These are phyloP conservation scores for Campoplex capitator DNA, from an alignment of 2,888 invertebrate genomes.

Conservation along the genomic window DNA sequence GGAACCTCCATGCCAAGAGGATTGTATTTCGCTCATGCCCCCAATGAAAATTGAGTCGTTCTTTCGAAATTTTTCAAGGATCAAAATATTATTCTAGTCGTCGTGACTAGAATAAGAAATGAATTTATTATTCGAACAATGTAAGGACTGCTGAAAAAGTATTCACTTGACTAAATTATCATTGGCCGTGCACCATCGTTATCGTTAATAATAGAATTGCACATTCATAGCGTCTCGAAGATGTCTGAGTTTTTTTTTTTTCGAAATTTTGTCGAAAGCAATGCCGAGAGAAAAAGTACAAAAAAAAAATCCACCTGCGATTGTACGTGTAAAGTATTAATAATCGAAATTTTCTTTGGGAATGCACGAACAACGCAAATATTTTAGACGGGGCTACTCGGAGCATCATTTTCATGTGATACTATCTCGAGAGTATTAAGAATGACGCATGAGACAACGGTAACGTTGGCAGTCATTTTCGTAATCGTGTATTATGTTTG, in stretches of 20 bases:
- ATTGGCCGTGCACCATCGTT: background rate
- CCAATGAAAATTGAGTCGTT: background rate
- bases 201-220: background rate
- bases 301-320: background rate
- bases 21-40: background rate
- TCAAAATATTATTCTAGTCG: background rate
- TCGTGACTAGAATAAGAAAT: background rate
- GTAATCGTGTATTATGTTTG: slow-evolving; percentile 49
- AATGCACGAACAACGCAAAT: background rate
- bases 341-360: background rate
- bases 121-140: background rate
- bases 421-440: slow-evolving; percentile 37
- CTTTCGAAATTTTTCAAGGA: background rate
- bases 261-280: background rate
- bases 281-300: no score
- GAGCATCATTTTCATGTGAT: slow-evolving; percentile 17
- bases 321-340: background rate
- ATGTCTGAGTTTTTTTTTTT: background rate
- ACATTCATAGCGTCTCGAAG: background rate
- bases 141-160: background rate
- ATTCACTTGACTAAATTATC: background rate
- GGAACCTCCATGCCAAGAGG: background rate
- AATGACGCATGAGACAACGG: slow-evolving; percentile 32
- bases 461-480: slow-evolving; percentile 39
- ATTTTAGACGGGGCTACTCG: background rate